phyloP scores from a whole-genome alignment of 2,113 vertebrate genomes.

The Corythaixoides concolor region DNA sequence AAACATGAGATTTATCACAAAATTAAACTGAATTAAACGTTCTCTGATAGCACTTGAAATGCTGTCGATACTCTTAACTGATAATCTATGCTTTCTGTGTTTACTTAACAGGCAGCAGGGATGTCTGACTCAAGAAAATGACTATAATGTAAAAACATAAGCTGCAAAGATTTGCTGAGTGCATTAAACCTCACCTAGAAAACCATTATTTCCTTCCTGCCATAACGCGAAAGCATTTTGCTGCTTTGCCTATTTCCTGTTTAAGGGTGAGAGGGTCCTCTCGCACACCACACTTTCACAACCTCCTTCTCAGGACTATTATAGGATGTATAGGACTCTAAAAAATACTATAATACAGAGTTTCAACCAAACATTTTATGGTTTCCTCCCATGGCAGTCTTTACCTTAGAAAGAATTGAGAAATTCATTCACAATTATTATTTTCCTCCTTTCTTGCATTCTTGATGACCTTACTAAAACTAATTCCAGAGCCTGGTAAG shows the following conservation, averaged over 20 bases:
- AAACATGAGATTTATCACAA: conserved; percentile 81
- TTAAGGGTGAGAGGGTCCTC: not conserved
- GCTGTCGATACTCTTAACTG: conserved; percentile 78
- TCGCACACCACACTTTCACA: not conserved
- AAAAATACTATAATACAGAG: not conserved
- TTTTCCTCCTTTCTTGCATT: not conserved
- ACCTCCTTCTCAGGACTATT: not conserved
- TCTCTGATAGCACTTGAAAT: conserved; percentile 76
- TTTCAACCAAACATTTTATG: not conserved
- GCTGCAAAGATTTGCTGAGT: conserved; percentile 45
- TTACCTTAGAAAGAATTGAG: not conserved
- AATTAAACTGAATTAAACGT: conserved; percentile 82
- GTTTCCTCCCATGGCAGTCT: not conserved
- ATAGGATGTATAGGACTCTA: not conserved
- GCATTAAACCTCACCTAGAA: conserved; percentile 17
- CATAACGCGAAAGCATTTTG: not conserved
- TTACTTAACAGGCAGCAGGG: conserved; percentile 65
- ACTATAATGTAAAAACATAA: conserved; percentile 47
- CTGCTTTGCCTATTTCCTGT: not conserved
- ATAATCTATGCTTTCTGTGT: conserved; percentile 75
- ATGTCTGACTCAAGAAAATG: conserved; percentile 52
- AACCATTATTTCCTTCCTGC: conserved; percentile 23
- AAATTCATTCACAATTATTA: not conserved
- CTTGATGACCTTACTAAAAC: not conserved
- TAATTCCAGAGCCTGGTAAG: not conserved